These are phyloP conservation scores for Pogonus chalceus DNA, from an alignment of 1,140 invertebrate genomes.

Conservation along the genomic window DNA sequence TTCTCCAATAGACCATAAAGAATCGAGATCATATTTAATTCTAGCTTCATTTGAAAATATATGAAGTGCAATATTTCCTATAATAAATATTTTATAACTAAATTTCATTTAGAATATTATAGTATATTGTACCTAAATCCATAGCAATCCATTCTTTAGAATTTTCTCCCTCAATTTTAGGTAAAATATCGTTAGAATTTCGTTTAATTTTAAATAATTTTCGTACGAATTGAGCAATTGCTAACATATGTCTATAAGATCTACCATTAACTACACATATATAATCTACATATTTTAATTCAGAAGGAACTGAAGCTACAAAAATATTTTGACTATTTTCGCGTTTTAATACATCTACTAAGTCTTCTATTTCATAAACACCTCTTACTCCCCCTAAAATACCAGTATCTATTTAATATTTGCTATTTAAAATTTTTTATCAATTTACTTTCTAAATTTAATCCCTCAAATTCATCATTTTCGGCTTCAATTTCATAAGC, in stretches of 20 bases:
- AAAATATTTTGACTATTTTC: constrained; percentile 76
- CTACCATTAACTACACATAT: constrained; percentile 66
- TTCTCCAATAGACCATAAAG: constrained; percentile 76
- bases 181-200: constrained; percentile 50
- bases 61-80: constrained; percentile 85
- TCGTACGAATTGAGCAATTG: constrained; percentile 64
- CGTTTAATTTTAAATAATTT: constrained; percentile 71
- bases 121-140: constrained; percentile 61
- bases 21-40: constrained; percentile 76
- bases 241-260: constrained; percentile 63
- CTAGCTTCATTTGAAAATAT: constrained; percentile 65
- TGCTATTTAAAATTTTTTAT: constrained; percentile 12
- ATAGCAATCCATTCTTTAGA: constrained; percentile 77
- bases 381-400: constrained; percentile 63
- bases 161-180: constrained; percentile 66
- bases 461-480: constrained; percentile 41
- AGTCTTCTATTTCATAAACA: constrained; percentile 79
- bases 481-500: constrained; percentile 31
- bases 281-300: constrained; percentile 71
- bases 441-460: constrained; percentile 40
- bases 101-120: not conserved
- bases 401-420: constrained; percentile 11
- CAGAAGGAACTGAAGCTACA: constrained; percentile 63
- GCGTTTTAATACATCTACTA: constrained; percentile 61
- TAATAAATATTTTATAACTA: constrained; percentile 24